Evolutionary conservation across 2,888 invertebrate genomes (phyloP).

Genomic region (Myopa tessellatipennis): DNA sequence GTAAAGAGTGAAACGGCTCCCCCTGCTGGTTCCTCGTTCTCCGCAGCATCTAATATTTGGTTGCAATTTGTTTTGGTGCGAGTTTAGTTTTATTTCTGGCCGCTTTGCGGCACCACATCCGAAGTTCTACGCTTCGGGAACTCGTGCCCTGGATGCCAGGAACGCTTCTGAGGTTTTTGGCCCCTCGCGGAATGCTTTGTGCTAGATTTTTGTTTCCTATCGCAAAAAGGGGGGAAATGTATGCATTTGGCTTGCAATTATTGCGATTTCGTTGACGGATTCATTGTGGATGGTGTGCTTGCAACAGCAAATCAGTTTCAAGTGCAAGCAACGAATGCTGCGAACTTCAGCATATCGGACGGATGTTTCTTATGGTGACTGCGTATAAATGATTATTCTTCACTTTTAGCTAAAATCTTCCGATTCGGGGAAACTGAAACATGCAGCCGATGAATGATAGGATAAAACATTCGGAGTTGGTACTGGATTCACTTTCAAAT

Average conservation of each 20-base stretch:
- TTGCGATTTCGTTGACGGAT: conserved; percentile 37
- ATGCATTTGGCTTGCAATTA: conserved; percentile 28
- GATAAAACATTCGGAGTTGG: neutral
- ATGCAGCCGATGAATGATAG: neutral
- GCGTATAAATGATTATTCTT: conserved; percentile 7
- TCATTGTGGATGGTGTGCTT: conserved; percentile 14
- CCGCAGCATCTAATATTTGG: conserved; percentile 2
- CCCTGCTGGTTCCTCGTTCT: neutral
- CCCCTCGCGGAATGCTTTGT: neutral
- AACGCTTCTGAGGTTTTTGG: neutral
- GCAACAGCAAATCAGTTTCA: neutral
- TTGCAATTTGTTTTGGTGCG: neutral
- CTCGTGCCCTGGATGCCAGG: neutral
- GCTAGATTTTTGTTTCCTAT: neutral
- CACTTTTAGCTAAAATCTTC: neutral
- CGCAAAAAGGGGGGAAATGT: conserved; percentile 11
- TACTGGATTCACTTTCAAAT: too few relatives aligned
- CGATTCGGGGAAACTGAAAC: neutral
- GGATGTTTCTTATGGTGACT: neutral
- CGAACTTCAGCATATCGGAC: neutral
- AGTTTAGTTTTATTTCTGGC: neutral
- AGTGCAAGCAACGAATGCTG: neutral
- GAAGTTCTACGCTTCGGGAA: neutral
- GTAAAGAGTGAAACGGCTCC: conserved; percentile 23
- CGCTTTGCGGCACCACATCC: neutral